phyloP scores from a whole-genome alignment of 2,888 invertebrate genomes.

The Holacanthella duospinosa region DNA sequence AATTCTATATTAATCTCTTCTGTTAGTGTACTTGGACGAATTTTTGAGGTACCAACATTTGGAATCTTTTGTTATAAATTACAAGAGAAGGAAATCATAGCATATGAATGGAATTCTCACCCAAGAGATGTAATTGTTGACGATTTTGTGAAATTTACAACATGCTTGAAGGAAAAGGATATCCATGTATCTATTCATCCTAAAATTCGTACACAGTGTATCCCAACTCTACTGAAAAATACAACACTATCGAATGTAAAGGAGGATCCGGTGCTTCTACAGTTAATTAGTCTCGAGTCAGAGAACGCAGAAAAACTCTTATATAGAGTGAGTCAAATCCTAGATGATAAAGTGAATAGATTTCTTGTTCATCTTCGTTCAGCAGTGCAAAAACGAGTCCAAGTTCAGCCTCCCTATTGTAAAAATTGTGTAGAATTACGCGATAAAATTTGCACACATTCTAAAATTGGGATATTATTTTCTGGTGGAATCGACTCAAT shows the following conservation, averaged over 20 bases:
- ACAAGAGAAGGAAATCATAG: background rate
- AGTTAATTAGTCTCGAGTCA: background rate
- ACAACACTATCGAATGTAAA: slow-evolving; percentile 45
- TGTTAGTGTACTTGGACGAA: slow-evolving; percentile 31
- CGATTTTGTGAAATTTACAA: slow-evolving; percentile 5
- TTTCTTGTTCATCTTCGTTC: slow-evolving; percentile 40
- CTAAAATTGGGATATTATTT: slow-evolving; percentile 71
- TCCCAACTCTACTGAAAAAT: slow-evolving; percentile 2
- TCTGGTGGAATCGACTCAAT: slow-evolving; percentile 95
- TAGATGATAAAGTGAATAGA: slow-evolving; percentile 17
- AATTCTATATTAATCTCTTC: slow-evolving; percentile 38
- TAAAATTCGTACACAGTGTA: background rate
- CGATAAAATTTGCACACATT: slow-evolving; percentile 47
- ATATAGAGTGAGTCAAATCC: background rate
- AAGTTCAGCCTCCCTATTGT: slow-evolving; percentile 38
- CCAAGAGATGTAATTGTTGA: slow-evolving; percentile 6
- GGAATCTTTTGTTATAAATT: slow-evolving; percentile 40
- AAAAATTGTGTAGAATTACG: slow-evolving; percentile 36
- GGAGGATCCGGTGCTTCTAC: background rate
- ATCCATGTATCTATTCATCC: background rate
- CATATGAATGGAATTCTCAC: slow-evolving; percentile 14
- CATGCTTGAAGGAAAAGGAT: slow-evolving; percentile 5
- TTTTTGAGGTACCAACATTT: slow-evolving; percentile 41
- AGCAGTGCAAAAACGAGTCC: slow-evolving; percentile 38
- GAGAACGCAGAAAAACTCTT: background rate